These are phyloP conservation scores for Sebastes steindachneri DNA, from an alignment of 2,797 vertebrate genomes.

Conservation along the genomic window DNA sequence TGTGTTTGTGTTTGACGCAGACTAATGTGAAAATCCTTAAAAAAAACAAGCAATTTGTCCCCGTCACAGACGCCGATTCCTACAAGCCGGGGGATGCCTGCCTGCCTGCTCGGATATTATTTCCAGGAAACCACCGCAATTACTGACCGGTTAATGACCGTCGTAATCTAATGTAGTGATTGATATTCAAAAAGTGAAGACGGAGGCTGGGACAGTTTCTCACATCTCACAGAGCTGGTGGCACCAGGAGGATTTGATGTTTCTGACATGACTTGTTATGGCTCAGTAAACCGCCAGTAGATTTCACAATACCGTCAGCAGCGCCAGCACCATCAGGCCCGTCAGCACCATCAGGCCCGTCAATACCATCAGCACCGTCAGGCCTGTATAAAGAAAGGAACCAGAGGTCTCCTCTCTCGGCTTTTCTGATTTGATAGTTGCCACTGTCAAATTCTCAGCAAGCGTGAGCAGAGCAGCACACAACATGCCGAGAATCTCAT, in stretches of 20 bases:
- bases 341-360: background rate
- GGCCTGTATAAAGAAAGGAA: background rate
- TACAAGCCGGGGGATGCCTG: background rate
- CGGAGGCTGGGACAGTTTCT: background rate
- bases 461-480: constrained; percentile 25
- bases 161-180: background rate
- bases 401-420: constrained; percentile 1
- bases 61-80: constrained; percentile 14
- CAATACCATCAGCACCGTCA: constrained; percentile 2
- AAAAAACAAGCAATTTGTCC: constrained; percentile 55
- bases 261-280: background rate
- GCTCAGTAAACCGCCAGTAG: background rate
- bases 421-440: constrained; percentile 47
- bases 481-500: constrained; percentile 34
- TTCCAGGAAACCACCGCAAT: constrained; percentile 9
- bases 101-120: constrained; percentile 3
- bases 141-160: background rate
- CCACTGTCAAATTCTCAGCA: constrained; percentile 26
- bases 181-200: constrained; percentile 11
- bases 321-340: no score
- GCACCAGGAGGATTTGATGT: constrained; percentile 7
- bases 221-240: constrained; percentile 1
- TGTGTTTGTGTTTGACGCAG: constrained; percentile 43
- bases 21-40: constrained; percentile 51
- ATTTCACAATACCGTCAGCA: constrained; percentile 3